phyloP scores from a whole-genome alignment of 2,113 vertebrate genomes.

The Verasper variegatus region DNA sequence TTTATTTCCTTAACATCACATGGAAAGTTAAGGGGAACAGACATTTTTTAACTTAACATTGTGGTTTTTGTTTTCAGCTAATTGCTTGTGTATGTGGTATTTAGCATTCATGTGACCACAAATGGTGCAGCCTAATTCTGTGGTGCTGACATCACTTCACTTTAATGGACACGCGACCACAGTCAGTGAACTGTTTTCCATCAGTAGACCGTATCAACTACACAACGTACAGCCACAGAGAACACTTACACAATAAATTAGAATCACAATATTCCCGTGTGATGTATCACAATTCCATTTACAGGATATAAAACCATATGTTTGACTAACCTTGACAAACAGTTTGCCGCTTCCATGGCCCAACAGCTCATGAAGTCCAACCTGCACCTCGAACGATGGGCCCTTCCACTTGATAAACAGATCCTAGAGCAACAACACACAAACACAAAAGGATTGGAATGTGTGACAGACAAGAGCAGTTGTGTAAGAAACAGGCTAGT shows the following conservation, averaged over 20 bases:
- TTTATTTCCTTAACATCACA: neutral
- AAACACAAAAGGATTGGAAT: neutral
- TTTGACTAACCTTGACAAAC: constrained; percentile 87
- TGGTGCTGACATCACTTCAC: neutral
- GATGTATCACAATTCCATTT: neutral
- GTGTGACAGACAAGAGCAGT: neutral
- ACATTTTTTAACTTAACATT: neutral
- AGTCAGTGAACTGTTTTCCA: neutral
- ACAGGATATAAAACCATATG: neutral
- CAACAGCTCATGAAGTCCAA: constrained; percentile 91
- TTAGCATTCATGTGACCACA: neutral
- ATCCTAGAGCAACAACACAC: constrained; percentile 79
- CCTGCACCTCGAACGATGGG: constrained; percentile 92
- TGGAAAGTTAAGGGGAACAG: neutral
- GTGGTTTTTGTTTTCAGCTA: neutral
- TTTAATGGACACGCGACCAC: neutral
- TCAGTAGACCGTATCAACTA: neutral
- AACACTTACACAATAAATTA: too few relatives aligned
- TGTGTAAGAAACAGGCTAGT: neutral
- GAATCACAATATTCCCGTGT: too few relatives aligned
- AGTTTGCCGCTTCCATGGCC: constrained; percentile 94
- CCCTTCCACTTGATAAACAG: constrained; percentile 90
- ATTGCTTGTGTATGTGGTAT: too few relatives aligned
- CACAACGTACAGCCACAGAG: neutral
- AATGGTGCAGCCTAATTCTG: neutral